phyloP scores from a whole-genome alignment of 2,797 vertebrate species.

The Pantherophis vulpinus region DNA sequence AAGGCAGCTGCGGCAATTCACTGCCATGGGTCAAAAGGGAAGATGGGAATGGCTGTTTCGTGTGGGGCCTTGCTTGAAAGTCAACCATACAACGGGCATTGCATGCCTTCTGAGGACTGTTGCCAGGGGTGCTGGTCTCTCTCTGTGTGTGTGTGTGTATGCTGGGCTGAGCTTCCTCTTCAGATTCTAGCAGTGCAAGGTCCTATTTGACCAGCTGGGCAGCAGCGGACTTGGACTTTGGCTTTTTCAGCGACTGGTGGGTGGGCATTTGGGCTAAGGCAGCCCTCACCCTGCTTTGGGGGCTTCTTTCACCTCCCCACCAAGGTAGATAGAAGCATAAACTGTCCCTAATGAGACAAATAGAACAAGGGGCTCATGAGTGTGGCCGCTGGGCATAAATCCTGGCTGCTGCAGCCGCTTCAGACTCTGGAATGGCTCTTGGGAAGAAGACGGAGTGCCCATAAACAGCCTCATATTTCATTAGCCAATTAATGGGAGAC shows the following conservation, averaged over 20 bases:
- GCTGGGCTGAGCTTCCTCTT: neutral
- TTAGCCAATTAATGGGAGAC: slow-evolving; percentile 80
- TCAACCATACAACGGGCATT: neutral
- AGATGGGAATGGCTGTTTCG: neutral
- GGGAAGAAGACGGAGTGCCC: slow-evolving; percentile 78
- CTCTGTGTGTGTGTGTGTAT: neutral
- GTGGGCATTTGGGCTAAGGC: neutral
- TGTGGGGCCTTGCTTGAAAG: neutral
- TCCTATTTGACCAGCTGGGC: neutral
- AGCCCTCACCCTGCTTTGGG: neutral
- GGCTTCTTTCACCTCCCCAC: slow-evolving; percentile 21
- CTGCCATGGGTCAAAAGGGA: neutral
- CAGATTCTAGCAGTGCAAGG: neutral
- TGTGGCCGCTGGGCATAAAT: slow-evolving; percentile 70
- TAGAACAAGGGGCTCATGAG: slow-evolving; percentile 57
- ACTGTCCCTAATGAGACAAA: slow-evolving; percentile 63
- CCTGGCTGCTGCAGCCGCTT: slow-evolving; percentile 64
- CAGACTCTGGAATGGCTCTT: slow-evolving; percentile 76
- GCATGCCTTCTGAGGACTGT: neutral
- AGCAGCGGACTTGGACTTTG: too few relatives aligned
- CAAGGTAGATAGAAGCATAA: slow-evolving; percentile 59
- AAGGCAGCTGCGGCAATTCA: neutral
- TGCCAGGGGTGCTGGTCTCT: neutral
- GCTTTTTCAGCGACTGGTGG: neutral
- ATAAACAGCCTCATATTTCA: slow-evolving; percentile 85